Conservation (phyloP, 2,113 vertebrate species). For the Chinchilla lanigera region DNA sequence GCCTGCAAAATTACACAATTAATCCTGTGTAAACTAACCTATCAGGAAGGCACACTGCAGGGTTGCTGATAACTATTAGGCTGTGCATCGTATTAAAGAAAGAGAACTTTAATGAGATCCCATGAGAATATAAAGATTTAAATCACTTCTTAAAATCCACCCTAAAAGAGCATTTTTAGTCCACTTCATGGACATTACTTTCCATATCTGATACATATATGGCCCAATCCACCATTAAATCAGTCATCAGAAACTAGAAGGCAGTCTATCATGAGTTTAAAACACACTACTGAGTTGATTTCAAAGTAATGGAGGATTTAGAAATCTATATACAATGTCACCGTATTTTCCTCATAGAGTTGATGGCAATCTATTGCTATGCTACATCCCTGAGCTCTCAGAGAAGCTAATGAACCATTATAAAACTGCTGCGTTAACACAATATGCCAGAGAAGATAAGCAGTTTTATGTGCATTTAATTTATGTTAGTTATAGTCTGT, state of each 20-base stretch:
- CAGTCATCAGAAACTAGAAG: slow-evolving; percentile 65
- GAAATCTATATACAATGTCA: slow-evolving; percentile 35
- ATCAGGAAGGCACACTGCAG: slow-evolving; percentile 81
- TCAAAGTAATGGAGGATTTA: not conserved
- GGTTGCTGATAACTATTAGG: slow-evolving; percentile 81
- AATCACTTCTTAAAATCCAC: slow-evolving; percentile 39
- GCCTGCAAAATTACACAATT: slow-evolving; percentile 86
- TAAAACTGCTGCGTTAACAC: not conserved
- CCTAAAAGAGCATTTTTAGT: slow-evolving; percentile 82
- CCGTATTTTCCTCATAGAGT: not conserved
- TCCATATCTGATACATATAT: slow-evolving; percentile 40
- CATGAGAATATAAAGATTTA: slow-evolving; percentile 78
- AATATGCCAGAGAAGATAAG: not conserved
- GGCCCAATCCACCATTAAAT: slow-evolving; percentile 52
- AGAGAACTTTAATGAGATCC: slow-evolving; percentile 87
- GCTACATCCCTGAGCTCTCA: not conserved
- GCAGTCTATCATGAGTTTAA: slow-evolving; percentile 37
- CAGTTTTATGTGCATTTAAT: not conserved
- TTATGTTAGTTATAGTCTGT: not conserved
- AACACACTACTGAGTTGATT: not conserved
- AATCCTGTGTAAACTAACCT: slow-evolving; percentile 87
- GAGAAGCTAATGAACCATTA: slow-evolving; percentile 18
- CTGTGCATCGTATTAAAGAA: slow-evolving; percentile 76
- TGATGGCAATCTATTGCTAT: not conserved
- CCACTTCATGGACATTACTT: slow-evolving; percentile 68